Conservation (phyloP, 2,888 invertebrate genomes). For the Chymomyza caudatula region DNA sequence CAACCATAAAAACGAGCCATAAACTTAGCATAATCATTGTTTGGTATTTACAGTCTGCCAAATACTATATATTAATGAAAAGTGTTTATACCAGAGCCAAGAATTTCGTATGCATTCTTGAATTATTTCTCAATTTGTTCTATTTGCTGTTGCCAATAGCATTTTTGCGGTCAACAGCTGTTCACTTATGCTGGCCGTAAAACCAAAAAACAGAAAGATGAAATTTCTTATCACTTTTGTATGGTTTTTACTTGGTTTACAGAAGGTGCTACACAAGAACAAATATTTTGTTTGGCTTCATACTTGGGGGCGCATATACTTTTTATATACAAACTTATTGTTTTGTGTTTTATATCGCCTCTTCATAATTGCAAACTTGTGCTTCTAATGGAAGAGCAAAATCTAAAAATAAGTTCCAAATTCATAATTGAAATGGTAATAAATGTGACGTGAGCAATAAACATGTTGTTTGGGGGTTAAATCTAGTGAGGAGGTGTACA, state of each 20-base stretch:
- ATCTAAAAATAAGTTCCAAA: neutral
- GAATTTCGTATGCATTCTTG: neutral
- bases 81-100: neutral
- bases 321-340: neutral
- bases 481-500: neutral
- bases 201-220: neutral
- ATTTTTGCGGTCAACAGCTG: neutral
- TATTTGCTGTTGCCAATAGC: neutral
- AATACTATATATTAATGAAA: neutral
- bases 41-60: neutral
- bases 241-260: neutral
- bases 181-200: neutral
- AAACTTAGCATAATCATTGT: conserved; percentile 2
- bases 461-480: neutral
- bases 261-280: neutral
- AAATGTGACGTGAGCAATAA: neutral
- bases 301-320: neutral
- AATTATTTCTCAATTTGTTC: neutral
- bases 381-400: neutral
- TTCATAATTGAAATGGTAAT: neutral
- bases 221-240: neutral
- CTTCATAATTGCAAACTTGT: neutral
- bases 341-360: neutral
- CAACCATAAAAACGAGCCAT: neutral
- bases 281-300: neutral